phyloP scores from a whole-genome alignment of 2,113 vertebrate genomes.

The Gymnarchus niloticus region DNA sequence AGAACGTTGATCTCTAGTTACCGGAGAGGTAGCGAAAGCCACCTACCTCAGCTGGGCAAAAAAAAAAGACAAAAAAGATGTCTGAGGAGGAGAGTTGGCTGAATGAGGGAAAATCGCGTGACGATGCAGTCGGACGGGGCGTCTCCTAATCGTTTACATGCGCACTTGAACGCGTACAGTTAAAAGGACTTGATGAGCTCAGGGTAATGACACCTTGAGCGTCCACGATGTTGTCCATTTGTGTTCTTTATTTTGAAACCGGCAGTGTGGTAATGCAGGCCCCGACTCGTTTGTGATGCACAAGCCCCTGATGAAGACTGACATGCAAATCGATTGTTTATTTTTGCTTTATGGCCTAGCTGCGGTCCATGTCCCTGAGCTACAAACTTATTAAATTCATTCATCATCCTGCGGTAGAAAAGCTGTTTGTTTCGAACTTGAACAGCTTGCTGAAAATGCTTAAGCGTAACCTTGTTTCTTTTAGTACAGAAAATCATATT shows the following conservation, averaged over 20 bases:
- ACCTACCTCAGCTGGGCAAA: not conserved
- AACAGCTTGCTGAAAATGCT: slow-evolving; percentile 17
- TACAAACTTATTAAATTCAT: slow-evolving; percentile 58
- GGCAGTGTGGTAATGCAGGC: slow-evolving; percentile 39
- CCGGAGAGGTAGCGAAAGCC: slow-evolving; percentile 39
- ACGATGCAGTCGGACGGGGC: not conserved
- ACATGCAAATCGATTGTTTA: slow-evolving; percentile 46
- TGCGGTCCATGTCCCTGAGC: slow-evolving; percentile 42
- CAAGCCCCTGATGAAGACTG: slow-evolving; percentile 40
- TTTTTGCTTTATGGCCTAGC: slow-evolving; percentile 43
- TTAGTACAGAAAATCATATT: not conserved
- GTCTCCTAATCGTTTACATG: not conserved
- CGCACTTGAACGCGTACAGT: not conserved
- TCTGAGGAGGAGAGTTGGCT: not conserved
- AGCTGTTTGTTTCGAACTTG: slow-evolving; percentile 26
- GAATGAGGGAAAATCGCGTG: not conserved
- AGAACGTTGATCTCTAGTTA: slow-evolving; percentile 68
- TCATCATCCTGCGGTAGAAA: slow-evolving; percentile 43
- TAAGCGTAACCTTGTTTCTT: slow-evolving; percentile 30
- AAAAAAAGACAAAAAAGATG: not conserved
- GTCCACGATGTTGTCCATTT: too few species aligned
- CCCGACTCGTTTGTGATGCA: slow-evolving; percentile 46
- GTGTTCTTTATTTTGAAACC: not conserved
- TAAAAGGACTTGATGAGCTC: slow-evolving; percentile 49
- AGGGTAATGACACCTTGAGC: slow-evolving; percentile 1